Evolutionary conservation across 2,888 invertebrate genomes (phyloP), one percentile per base, ranked within the genome.

Genomic region (Psococerastis gibbosa): DNA sequence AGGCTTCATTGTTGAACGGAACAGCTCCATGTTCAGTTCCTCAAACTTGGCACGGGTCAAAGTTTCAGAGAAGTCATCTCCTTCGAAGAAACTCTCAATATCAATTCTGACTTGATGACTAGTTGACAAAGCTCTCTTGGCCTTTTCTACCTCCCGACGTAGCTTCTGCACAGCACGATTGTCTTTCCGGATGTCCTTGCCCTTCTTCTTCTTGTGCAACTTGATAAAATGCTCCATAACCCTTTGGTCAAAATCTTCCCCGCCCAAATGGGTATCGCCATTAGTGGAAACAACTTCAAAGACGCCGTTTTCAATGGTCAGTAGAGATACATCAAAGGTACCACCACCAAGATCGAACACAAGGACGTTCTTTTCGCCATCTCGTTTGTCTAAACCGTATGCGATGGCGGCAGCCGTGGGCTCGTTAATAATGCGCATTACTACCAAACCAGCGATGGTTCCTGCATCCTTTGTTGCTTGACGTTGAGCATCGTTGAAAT

Each of bases 161-260:
- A 95, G 70, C 63, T 94, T 94, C 68, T 94, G 94, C 2, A 94
- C 87, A 47, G 94, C 91, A 49, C 92, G 75, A 66, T 87, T 82
- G 62, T 92, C 91, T 60, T 84, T 88, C 52, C 92, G 76, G 62
- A 94, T 85, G 60, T 95, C 92, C 67, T 92, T 92, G 63, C 91
- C 89, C 74, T 87, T 89, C 78, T 95, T 94, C 72, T 92, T 94
- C 72, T 95, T 94, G 76, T 91, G 91, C 59, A 95, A 64, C 63
- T 97, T 95, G 63, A 94, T 89, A 70, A 98, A 97, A 67, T 98
- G 92, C 56, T 97, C 94, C 91, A 95, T 92, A 3, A 95, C 91
- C 52, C 91, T 74, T 64, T 95, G 92, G 66, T 95, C 94, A 63
- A 95, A 98, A 69, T 98, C 97, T 68, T 98, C 97, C 61, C 97